Conservation (phyloP, 2,113 vertebrate genomes). For the Periophthalmus modestus region DNA sequence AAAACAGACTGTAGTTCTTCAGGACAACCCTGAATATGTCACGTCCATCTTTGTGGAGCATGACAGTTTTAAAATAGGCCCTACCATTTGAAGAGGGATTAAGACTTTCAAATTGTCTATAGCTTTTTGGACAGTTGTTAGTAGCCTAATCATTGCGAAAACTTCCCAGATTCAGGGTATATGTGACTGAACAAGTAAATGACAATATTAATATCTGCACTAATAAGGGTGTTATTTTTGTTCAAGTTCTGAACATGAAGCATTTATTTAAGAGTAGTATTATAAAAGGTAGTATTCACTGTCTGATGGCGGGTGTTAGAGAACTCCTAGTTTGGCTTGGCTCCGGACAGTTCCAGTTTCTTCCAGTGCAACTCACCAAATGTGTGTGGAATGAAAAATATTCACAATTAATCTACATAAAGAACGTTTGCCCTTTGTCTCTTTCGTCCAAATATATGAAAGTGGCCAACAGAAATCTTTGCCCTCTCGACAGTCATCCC, state of each 20-base stretch:
- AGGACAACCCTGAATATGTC: constrained; percentile 32
- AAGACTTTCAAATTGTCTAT: constrained; percentile 52
- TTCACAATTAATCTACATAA: constrained; percentile 71
- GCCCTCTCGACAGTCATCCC: constrained; percentile 47
- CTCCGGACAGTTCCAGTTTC: constrained; percentile 61
- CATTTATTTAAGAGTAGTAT: constrained; percentile 60
- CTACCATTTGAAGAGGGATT: constrained; percentile 24
- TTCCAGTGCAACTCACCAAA: constrained; percentile 55
- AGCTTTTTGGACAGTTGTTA: background rate
- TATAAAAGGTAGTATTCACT: constrained; percentile 62
- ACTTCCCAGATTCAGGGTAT: constrained; percentile 75
- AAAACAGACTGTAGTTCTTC: constrained; percentile 42
- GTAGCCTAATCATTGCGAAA: constrained; percentile 56
- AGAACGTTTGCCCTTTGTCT: constrained; percentile 52
- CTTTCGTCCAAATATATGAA: constrained; percentile 52
- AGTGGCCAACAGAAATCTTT: constrained; percentile 53
- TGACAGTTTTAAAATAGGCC: constrained; percentile 36
- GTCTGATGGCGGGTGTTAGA: constrained; percentile 42
- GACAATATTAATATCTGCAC: constrained; percentile 81
- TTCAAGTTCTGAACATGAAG: constrained; percentile 75
- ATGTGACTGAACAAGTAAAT: constrained; percentile 63
- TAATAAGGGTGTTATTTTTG: constrained; percentile 78
- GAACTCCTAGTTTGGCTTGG: constrained; percentile 12
- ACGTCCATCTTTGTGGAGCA: constrained; percentile 46
- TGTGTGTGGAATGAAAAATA: constrained; percentile 79